These are phyloP conservation scores for Brotula barbata DNA, from an alignment of 2,797 vertebrate genomes.

Conservation along the genomic window DNA sequence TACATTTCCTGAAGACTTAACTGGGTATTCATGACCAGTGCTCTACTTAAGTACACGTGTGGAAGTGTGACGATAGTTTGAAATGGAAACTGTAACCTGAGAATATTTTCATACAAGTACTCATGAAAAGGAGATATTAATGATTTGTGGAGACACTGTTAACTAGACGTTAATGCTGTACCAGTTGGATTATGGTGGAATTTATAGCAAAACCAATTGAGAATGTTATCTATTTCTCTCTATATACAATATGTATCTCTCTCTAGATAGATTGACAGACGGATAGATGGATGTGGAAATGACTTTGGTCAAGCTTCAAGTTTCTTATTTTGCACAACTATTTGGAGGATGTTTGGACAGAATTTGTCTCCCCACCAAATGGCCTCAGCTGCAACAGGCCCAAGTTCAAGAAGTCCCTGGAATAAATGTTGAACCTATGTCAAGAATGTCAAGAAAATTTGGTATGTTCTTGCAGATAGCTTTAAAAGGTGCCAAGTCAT, in stretches of 20 bases:
- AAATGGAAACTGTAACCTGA: not conserved
- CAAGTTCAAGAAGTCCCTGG: conserved; percentile 29
- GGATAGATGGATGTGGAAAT: no score
- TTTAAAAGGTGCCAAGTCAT: conserved; percentile 48
- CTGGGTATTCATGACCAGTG: conserved; percentile 21
- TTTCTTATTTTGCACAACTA: conserved; percentile 16
- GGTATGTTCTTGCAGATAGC: conserved; percentile 31
- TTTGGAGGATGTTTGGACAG: not conserved
- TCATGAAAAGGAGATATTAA: not conserved
- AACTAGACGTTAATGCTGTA: not conserved
- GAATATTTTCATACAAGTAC: not conserved
- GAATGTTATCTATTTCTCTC: not conserved
- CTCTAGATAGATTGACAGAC: no score
- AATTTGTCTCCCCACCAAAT: conserved; percentile 8
- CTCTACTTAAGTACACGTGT: not conserved
- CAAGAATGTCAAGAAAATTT: conserved; percentile 23
- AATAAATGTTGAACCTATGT: no score
- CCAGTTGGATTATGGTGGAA: not conserved
- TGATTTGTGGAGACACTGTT: no score
- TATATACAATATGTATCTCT: no score
- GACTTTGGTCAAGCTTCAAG: not conserved
- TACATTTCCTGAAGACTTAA: conserved; percentile 16
- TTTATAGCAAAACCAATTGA: not conserved
- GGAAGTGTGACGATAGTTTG: not conserved
- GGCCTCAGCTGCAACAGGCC: conserved; percentile 27